Conservation (phyloP, 2,888 invertebrate species). For the Stenolophus ochropezus region DNA sequence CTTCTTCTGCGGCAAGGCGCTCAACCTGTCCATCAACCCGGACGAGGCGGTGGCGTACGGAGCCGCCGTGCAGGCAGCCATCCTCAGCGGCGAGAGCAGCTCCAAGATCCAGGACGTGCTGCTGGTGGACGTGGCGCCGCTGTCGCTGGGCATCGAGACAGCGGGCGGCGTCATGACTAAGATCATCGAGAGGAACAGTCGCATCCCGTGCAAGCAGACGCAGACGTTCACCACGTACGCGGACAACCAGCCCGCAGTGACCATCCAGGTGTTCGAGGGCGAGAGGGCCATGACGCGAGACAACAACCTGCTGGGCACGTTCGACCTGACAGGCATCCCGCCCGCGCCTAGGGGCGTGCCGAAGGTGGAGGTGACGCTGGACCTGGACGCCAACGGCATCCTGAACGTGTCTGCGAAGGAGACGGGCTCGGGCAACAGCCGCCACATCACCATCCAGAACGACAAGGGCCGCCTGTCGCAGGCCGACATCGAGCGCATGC, state of each 20-base stretch:
- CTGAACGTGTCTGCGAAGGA: conserved; percentile 76
- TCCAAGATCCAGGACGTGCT: conserved; percentile 84
- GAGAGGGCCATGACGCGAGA: conserved; percentile 88
- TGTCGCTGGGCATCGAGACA: conserved; percentile 86
- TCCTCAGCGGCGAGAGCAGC: conserved; percentile 74
- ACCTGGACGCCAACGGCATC: conserved; percentile 85
- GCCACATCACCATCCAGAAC: conserved; percentile 88
- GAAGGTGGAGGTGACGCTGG: conserved; percentile 83
- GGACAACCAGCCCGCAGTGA: conserved; percentile 80
- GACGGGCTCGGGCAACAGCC: conserved; percentile 79
- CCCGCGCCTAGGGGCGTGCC: conserved; percentile 82
- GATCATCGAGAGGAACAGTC: conserved; percentile 76
- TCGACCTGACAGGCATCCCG: conserved; percentile 81
- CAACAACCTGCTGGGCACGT: conserved; percentile 81
- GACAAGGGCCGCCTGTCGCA: conserved; percentile 88
- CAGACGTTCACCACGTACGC: conserved; percentile 81
- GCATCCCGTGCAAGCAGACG: conserved; percentile 76
- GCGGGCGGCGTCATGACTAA: conserved; percentile 87
- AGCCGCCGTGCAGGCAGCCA: conserved; percentile 70
- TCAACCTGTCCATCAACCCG: conserved; percentile 70
- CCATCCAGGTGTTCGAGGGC: conserved; percentile 80
- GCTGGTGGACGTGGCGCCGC: conserved; percentile 80
- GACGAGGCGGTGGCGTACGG: conserved; percentile 71
- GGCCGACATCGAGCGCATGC: conserved; percentile 88
- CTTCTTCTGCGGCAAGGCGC: conserved; percentile 79